These are phyloP conservation scores for Aphelenchoides fujianensis DNA, from an alignment of 1,140 invertebrate genomes.

Conservation along the genomic window DNA sequence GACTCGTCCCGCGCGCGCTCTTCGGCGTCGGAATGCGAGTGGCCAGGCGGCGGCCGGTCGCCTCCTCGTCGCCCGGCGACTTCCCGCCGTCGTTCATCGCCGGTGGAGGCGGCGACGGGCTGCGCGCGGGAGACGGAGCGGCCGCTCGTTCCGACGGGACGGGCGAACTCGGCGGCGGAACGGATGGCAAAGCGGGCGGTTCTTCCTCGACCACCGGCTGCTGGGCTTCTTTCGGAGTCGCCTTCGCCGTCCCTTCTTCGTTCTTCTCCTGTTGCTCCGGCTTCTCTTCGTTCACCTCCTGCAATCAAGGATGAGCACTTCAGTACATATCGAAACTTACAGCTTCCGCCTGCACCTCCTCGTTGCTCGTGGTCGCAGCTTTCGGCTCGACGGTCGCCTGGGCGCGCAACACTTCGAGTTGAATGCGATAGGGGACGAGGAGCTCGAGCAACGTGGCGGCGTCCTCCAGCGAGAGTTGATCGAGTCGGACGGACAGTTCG, in stretches of 20 bases:
- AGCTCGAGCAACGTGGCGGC: conserved; percentile 15
- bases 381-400: not conserved
- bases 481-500: not conserved
- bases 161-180: not conserved
- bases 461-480: not conserved
- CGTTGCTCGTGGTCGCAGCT: not conserved
- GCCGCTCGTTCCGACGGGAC: not conserved
- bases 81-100: not conserved
- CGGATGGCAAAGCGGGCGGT: not conserved
- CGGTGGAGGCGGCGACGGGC: not conserved
- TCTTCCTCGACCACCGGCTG: not conserved
- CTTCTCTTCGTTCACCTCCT: conserved; percentile 26
- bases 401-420: not conserved
- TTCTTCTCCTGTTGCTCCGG: not conserved
- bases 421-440: conserved; percentile 8
- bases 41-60: not conserved
- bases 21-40: conserved; percentile 16
- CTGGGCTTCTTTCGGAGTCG: conserved; percentile 19
- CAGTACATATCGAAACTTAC: not conserved
- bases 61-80: not conserved
- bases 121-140: not conserved
- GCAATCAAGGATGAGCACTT: not conserved
- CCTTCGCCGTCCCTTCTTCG: conserved; percentile 1
- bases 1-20: not conserved
- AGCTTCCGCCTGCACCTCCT: not conserved